Percentiles rank a stretch among this genome's conserved stretches.
These are phyloP conservation scores for Laothoe populi DNA, from an alignment of 2,888 invertebrate species.

Conservation along the genomic window DNA sequence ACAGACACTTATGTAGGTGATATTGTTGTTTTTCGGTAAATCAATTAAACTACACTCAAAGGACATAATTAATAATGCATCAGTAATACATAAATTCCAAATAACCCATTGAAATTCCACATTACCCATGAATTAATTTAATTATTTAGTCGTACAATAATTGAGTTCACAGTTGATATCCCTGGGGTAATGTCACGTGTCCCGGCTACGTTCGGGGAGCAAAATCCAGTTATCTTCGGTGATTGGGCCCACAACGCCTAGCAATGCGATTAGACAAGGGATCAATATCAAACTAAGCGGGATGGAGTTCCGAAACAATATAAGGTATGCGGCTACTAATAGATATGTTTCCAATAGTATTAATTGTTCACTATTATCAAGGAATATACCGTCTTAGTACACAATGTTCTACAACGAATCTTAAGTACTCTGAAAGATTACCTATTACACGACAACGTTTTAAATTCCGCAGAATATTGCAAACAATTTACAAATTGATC, in stretches of 20 bases:
- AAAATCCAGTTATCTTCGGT: conserved; percentile 72
- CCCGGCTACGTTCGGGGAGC: conserved; percentile 56
- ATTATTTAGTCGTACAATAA: conserved; percentile 60
- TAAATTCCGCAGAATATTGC: neutral
- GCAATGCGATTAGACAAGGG: conserved; percentile 67
- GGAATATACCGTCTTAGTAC: neutral
- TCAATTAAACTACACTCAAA: conserved; percentile 5
- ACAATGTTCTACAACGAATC: neutral
- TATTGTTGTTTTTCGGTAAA: neutral
- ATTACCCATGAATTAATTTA: conserved; percentile 45
- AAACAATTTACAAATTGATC: too few species aligned
- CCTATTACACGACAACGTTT: neutral
- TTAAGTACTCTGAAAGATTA: neutral
- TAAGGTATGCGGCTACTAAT: conserved; percentile 41
- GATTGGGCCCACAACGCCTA: conserved; percentile 73
- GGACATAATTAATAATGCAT: conserved; percentile 12
- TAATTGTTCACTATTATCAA: neutral
- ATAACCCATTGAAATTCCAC: conserved; percentile 24
- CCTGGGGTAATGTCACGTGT: conserved; percentile 59
- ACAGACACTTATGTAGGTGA: neutral
- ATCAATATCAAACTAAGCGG: conserved; percentile 53
- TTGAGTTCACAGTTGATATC: conserved; percentile 58
- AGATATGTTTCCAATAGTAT: conserved; percentile 33
- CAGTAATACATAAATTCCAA: neutral
- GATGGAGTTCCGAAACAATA: conserved; percentile 48